phyloP scores from a whole-genome alignment of 2,888 invertebrate species.

The Iphiclides podalirius region DNA sequence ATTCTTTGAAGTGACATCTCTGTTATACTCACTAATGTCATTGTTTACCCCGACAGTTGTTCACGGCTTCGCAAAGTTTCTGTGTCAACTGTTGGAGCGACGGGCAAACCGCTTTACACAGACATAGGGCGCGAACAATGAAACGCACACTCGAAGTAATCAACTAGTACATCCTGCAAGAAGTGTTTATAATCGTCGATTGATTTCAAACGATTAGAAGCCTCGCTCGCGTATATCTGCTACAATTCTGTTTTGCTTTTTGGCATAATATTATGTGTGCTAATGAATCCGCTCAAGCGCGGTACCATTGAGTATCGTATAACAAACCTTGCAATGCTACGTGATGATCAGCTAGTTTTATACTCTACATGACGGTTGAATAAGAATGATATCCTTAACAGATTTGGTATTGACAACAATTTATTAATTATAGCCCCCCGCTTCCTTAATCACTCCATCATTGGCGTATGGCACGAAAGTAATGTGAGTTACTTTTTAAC shows the following conservation, averaged over 20 bases:
- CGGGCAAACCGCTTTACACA: not conserved
- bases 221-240: too few species aligned
- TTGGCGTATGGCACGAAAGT: too few species aligned
- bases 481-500: too few species aligned
- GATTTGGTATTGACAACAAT: slow-evolving; percentile 18
- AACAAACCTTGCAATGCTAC: slow-evolving; percentile 5
- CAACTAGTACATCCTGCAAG: slow-evolving; percentile 20
- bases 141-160: slow-evolving; percentile 23
- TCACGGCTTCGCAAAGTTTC: not conserved
- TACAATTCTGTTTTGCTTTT: too few species aligned
- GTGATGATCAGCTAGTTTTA: slow-evolving; percentile 5
- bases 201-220: too few species aligned
- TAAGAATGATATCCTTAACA: slow-evolving; percentile 8
- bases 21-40: slow-evolving; percentile 10
- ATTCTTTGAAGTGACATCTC: slow-evolving; percentile 16
- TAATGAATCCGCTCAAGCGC: not conserved
- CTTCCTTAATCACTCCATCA: not conserved
- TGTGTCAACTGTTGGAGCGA: slow-evolving; percentile 1
- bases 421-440: slow-evolving; percentile 8
- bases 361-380: slow-evolving; percentile 3
- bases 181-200: slow-evolving; percentile 5
- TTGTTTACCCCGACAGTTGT: slow-evolving; percentile 9
- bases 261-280: too few species aligned
- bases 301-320: not conserved
- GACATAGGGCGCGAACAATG: slow-evolving; percentile 10